Evolutionary conservation across 2,113 vertebrate genomes (phyloP).

Genomic region (Nycticorax nycticorax): DNA sequence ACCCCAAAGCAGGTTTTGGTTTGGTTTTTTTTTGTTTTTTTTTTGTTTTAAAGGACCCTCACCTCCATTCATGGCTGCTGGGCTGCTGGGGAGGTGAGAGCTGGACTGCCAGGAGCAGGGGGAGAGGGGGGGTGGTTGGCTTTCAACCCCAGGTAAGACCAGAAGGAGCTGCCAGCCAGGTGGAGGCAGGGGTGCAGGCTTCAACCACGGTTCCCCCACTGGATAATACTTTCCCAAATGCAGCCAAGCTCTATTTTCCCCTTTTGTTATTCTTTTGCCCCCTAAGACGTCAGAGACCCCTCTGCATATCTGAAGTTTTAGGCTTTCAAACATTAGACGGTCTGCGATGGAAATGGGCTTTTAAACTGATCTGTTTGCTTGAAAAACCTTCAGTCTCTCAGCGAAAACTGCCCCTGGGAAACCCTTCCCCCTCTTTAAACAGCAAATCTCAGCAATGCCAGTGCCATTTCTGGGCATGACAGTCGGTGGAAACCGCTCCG

Average conservation of each 20-base stretch:
- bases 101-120: background rate
- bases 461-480: background rate
- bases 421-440: constrained; percentile 18
- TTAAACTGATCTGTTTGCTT: background rate
- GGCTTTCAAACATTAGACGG: background rate
- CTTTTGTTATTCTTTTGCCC: background rate
- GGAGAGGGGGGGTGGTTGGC: background rate
- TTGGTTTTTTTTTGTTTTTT: background rate
- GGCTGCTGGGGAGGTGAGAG: background rate
- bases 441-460: background rate
- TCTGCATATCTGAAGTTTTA: background rate
- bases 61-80: background rate
- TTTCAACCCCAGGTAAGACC: background rate
- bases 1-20: background rate
- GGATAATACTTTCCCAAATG: background rate
- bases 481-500: background rate
- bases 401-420: background rate
- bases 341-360: background rate
- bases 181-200: background rate
- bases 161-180: background rate
- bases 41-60: background rate
- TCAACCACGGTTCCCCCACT: fast-evolving
- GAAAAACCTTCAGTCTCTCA: background rate
- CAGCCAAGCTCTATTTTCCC: background rate
- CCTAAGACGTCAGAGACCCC: background rate